phyloP scores from a whole-genome alignment of 2,113 vertebrate species.

The Pongo abelii region DNA sequence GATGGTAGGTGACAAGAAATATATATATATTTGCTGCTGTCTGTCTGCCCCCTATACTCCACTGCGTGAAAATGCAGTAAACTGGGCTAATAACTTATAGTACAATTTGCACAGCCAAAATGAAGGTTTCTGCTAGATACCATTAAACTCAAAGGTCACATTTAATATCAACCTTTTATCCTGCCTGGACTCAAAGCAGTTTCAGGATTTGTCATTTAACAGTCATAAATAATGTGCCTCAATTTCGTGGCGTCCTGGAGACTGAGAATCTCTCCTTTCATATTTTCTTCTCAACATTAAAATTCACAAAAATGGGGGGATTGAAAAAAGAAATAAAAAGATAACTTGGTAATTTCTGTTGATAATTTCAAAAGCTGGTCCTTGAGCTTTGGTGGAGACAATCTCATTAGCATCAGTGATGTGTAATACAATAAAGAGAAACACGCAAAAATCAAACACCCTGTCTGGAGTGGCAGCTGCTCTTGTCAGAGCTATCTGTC shows the following conservation, averaged over 20 bases:
- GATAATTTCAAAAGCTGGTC: slow-evolving; percentile 10
- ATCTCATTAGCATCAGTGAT: fast-evolving
- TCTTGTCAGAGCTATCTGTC: slow-evolving; percentile 53
- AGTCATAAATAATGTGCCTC: slow-evolving; percentile 25
- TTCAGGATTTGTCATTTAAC: slow-evolving; percentile 59
- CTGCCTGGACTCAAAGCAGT: slow-evolving; percentile 29
- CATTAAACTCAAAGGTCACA: slow-evolving; percentile 53
- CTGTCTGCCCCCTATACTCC: background rate
- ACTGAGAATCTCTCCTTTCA: background rate
- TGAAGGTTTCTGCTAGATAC: background rate
- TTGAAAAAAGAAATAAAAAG: background rate
- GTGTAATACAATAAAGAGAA: background rate
- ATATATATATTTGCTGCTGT: background rate
- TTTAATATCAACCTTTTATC: slow-evolving; percentile 59
- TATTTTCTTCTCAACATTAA: slow-evolving; percentile 2
- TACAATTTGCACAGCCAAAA: slow-evolving; percentile 42
- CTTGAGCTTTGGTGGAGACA: background rate
- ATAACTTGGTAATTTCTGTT: background rate
- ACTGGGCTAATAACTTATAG: slow-evolving; percentile 25
- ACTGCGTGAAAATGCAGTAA: slow-evolving; percentile 1
- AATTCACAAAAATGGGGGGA: background rate
- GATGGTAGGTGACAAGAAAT: background rate
- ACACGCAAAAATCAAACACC: slow-evolving; percentile 37
- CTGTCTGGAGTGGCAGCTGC: background rate
- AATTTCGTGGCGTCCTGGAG: background rate